Base-by-base conservation (phyloP, 2,113 vertebrate genomes). In the Oxygymnocypris stewartii region DNA sequence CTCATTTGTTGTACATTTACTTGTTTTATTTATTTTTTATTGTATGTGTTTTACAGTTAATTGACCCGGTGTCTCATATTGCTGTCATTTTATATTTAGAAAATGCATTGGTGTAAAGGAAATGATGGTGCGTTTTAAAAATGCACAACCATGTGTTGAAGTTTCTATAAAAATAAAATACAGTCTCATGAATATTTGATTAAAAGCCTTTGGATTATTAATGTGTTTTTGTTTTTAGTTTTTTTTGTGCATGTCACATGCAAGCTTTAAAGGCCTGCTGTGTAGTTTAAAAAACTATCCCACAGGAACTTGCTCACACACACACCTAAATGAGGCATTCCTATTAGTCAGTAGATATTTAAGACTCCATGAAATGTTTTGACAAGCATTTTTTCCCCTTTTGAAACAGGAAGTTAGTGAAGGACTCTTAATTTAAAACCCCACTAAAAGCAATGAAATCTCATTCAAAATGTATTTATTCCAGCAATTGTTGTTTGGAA, bases 151-250 rank as follows among this genome's bases (percentile, higher is more conserved):
- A 42, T 82, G 75, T 86, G 85, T 40, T 25, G 76, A 82, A 83
- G 84, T 88, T 91, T 84, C 51, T 87, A 88, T 88, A 83, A 77
- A 82, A 74, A 79, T 85, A 31, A 35, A 42, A 37, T 87, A 79
- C 85, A 28, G 61, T 67, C 74, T 78, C 80, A 89, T 94, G 88
- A 92, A 93, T 94, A 89, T 92, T 93, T 90, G 87, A 95, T 94
- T 92, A 93, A 94, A 94, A 92, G 89, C 82, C 16, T 81, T 47
- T 91, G 71, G n/a, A 74, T 94, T 93, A 94, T 94, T 94, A 84
- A 94, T 93, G 90, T 91, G 73, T 91, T 92, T 91, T 92, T 87
- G 79, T 12, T 6, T 4, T 61, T 31, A 4, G 2, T 37, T 37
- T 37, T 65, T 3, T 47, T 51, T 78, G 42, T 16, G 1, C 44